phyloP scores from a whole-genome alignment of 2,888 invertebrate species.

The Limenitis camilla region DNA sequence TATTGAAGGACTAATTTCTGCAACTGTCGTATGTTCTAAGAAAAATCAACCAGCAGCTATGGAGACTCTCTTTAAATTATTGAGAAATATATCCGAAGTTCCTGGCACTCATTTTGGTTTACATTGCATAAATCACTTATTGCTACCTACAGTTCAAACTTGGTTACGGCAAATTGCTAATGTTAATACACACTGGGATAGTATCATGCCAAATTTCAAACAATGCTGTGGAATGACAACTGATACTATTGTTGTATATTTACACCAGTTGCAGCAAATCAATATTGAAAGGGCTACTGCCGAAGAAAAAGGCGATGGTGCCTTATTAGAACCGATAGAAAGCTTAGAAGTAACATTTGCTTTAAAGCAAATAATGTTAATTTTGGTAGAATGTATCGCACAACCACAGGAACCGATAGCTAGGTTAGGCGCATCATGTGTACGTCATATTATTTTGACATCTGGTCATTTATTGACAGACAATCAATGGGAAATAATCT shows the following conservation, averaged over 20 bases:
- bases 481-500: conserved; percentile 90
- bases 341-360: conserved; percentile 79
- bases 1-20: conserved; percentile 88
- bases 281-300: conserved; percentile 52
- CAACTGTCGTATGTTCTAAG: conserved; percentile 88
- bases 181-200: conserved; percentile 82
- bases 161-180: conserved; percentile 89
- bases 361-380: conserved; percentile 87
- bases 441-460: conserved; percentile 88
- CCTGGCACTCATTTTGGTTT: conserved; percentile 93
- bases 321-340: conserved; percentile 71
- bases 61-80: conserved; percentile 89
- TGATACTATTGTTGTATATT: conserved; percentile 90
- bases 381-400: conserved; percentile 92
- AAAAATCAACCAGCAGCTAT: conserved; percentile 90
- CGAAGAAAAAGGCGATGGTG: conserved; percentile 53
- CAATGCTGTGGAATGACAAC: conserved; percentile 95
- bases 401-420: conserved; percentile 93
- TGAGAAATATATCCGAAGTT: conserved; percentile 82
- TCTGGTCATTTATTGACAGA: conserved; percentile 87
- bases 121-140: conserved; percentile 92
- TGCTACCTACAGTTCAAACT: conserved; percentile 93
- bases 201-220: conserved; percentile 91
- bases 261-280: conserved; percentile 82
- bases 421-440: conserved; percentile 92